Evolutionary conservation across 2,888 invertebrate species (phyloP), one percentile per base, ranked within the genome.

Genomic region (Glomeris marginata): DNA sequence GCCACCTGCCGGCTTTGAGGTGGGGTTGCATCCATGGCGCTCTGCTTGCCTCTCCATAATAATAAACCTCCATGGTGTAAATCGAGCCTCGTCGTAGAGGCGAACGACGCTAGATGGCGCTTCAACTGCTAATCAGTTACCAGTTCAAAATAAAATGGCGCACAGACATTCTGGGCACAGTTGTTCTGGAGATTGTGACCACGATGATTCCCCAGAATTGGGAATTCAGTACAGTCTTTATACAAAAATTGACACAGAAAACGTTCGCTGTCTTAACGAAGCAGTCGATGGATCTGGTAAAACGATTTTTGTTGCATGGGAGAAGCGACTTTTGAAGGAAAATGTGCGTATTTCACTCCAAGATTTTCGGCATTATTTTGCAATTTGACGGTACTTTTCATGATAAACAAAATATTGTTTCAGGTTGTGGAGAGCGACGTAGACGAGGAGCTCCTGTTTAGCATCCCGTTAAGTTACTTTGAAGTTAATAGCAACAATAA

Each of bases 361-460:
- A n/a, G n/a, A n/a, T n/a, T n/a, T n/a, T n/a, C n/a, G n/a, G n/a
- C n/a, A n/a, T n/a, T n/a, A n/a, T n/a, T 45, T 22, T 45, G 4
- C 34, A 16, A 8, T 47, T n/a, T 15, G 5, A 18, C 4, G n/a
- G 3, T 44, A 16, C n/a, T 47, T 42, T 8, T 13, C 41, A 13
- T n/a, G 13, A 11, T 13, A 45, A 43, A 21, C 2, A 28, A 6
- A 44, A 35, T 50, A 58, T 69, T 68, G 58, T 54, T 55, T 67
- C 66, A 94, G 91, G 88, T 73, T 75, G 95, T 97, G 1, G 84
- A 90, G 69, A 95, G 95, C 71, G 97, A 97, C 74, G 83, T 79
- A 1, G 97, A 97, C 70, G 86, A 87, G 67, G 97, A 98, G 69
- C 71, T 98, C 3, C 71, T 98, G 2, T 91, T 98, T 64, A 95